Base-by-base conservation (phyloP, 1,140 invertebrate species). In the Latrodectus geometricus region DNA sequence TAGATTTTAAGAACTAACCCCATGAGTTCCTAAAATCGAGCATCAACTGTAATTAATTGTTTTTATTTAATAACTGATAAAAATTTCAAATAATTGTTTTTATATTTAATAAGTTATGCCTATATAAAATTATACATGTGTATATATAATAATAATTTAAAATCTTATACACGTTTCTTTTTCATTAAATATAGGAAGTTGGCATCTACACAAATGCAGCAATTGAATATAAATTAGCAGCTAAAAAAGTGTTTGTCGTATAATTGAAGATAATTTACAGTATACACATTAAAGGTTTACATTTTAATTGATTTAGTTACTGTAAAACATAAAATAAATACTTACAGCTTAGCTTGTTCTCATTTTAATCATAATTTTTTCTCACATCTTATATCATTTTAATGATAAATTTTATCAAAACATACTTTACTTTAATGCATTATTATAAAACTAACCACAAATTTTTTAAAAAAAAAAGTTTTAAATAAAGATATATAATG, bases 201-300 rank as follows among this genome's bases (percentile, higher is more conserved):
- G 97, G 98, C 91, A 95, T 97, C 93, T 97, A 97, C 93, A 96
- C 97, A 92, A 96, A 97, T 92, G 96, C 97, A 92, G 97, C 98
- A 91, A 94, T 96, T 88, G 96, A 97, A 90, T 97, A 96, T 90
- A 96, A 97, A 90, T 93, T 98, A 92, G 95, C 95, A 89, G 94
- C 95, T 89, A 98, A 97, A 92, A 94, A 94, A 88, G 96, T 97
- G 91, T 97, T 96, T 91, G 97, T 96, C 92, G 95, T 95, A 91
- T 96, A 72, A 89, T 35, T 35, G 5, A 35, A 35, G 35, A 35
- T 5, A 35, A 35, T 35, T 35, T 35, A 35, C 35, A 35, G 35
- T 5, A 35, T 35, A 35, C 5, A 35, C 5, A 35, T 35, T 35
- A 35, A 35, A 35, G 35, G 35, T 35, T n/a, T 35, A 35, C 35